phyloP scores from a whole-genome alignment of 2,113 vertebrate species.

The Glaucidium brasilianum region DNA sequence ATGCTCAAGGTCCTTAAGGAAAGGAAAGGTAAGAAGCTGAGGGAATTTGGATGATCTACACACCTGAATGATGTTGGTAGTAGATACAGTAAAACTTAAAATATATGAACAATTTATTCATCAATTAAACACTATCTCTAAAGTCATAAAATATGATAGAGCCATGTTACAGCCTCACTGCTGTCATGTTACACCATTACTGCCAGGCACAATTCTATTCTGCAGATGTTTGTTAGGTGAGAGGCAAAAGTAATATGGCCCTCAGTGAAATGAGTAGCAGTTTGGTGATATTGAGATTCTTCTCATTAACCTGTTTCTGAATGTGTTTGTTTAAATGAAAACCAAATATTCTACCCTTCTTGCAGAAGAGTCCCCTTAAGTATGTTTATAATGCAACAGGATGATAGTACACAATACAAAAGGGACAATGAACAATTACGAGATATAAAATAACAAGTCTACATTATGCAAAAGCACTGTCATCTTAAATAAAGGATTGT shows the following conservation, averaged over 20 bases:
- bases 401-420: not conserved
- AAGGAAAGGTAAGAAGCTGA: slow-evolving; percentile 20
- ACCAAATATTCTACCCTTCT: not conserved
- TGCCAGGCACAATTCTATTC: not conserved
- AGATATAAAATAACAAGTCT: not conserved
- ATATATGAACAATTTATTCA: not conserved
- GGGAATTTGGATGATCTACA: not conserved
- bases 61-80: not conserved
- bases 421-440: not conserved
- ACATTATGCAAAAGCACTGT: not conserved
- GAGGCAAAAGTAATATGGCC: not conserved
- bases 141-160: not conserved
- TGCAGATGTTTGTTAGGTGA: not conserved
- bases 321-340: not conserved
- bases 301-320: not conserved
- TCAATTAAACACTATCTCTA: not conserved
- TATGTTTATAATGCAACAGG: not conserved
- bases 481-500: not conserved
- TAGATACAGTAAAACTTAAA: not conserved
- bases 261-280: not conserved
- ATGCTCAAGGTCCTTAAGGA: not conserved
- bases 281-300: not conserved
- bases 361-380: not conserved
- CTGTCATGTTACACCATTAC: not conserved
- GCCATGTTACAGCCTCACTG: not conserved